Evolutionary conservation across 2,888 invertebrate genomes (phyloP).

Genomic region (Drosophila anomalata): DNA sequence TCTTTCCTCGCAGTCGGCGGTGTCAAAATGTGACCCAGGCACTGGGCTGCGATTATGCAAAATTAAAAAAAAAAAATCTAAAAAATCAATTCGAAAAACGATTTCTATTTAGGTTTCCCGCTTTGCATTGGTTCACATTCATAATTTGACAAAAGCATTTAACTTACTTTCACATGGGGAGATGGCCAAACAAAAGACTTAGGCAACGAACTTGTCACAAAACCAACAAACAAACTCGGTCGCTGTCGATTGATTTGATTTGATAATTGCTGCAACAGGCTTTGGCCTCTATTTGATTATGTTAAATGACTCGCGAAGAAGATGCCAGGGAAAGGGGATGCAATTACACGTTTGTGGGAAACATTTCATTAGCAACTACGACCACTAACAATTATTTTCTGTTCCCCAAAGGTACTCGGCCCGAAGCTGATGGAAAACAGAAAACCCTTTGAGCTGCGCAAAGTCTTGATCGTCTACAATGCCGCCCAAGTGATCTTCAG

Average conservation of each 20-base stretch:
- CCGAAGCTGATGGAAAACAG: slow-evolving; percentile 94
- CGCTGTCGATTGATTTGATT: slow-evolving; percentile 58
- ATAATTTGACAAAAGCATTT: slow-evolving; percentile 62
- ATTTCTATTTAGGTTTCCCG: slow-evolving; percentile 73
- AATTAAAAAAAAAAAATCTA: slow-evolving; percentile 25
- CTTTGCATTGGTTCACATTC: slow-evolving; percentile 71
- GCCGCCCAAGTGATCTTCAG: slow-evolving; percentile 88
- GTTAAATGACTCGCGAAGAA: slow-evolving; percentile 35
- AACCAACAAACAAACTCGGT: slow-evolving; percentile 51
- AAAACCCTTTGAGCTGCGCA: slow-evolving; percentile 91
- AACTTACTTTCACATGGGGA: slow-evolving; percentile 67
- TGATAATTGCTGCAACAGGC: slow-evolving; percentile 71
- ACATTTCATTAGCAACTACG: slow-evolving; percentile 1
- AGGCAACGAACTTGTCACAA: slow-evolving; percentile 76
- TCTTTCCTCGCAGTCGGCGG: slow-evolving; percentile 16
- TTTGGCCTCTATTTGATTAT: slow-evolving; percentile 57
- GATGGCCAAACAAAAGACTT: slow-evolving; percentile 70
- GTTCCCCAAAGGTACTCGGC: slow-evolving; percentile 86
- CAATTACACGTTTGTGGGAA: not conserved
- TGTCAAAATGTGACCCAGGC: slow-evolving; percentile 65
- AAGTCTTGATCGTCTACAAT: slow-evolving; percentile 92
- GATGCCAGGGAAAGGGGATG: slow-evolving; percentile 2
- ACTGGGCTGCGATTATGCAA: slow-evolving; percentile 63
- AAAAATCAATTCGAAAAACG: slow-evolving; percentile 53
- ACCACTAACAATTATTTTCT: slow-evolving; percentile 22